Percentiles rank a stretch among this genome's conserved stretches.
Evolutionary conservation across 2,113 vertebrate species (phyloP).

Genomic region (Oenanthe oenanthe): DNA sequence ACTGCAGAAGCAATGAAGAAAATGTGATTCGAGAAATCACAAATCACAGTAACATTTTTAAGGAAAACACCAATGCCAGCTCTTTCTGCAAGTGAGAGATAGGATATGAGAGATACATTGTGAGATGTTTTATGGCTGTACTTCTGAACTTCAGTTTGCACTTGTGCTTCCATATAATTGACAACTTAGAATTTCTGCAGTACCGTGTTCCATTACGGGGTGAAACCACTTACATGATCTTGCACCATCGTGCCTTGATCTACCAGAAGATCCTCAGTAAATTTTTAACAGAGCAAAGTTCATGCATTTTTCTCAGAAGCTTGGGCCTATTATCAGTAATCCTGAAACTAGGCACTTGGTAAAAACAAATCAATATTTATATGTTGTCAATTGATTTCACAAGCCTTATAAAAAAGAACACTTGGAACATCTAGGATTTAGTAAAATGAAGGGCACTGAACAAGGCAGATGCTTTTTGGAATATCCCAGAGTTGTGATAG

Average conservation of each 20-base stretch:
- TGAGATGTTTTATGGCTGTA: not conserved
- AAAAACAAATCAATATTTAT: not conserved
- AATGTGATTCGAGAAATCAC: not conserved
- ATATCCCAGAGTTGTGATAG: slow-evolving; percentile 13
- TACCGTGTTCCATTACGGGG: not conserved
- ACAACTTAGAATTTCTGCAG: not conserved
- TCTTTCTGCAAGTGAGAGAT: not conserved
- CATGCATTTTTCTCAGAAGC: not conserved
- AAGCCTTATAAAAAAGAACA: not conserved
- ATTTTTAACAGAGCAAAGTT: not conserved
- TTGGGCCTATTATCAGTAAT: not conserved
- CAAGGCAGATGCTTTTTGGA: slow-evolving; percentile 28
- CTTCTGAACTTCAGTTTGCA: not conserved
- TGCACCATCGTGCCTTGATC: not conserved
- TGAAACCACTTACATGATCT: not conserved
- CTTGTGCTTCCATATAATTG: not conserved
- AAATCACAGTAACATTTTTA: not conserved
- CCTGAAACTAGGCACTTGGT: not conserved
- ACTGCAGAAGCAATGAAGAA: not conserved
- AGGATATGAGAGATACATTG: not conserved
- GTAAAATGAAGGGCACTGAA: not conserved
- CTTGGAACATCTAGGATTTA: not conserved
- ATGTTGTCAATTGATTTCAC: not conserved
- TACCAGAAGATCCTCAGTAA: not conserved
- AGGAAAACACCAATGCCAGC: not conserved